Conservation (phyloP, 2,797 vertebrate genomes). For the Sebastes kiyomatsui region DNA sequence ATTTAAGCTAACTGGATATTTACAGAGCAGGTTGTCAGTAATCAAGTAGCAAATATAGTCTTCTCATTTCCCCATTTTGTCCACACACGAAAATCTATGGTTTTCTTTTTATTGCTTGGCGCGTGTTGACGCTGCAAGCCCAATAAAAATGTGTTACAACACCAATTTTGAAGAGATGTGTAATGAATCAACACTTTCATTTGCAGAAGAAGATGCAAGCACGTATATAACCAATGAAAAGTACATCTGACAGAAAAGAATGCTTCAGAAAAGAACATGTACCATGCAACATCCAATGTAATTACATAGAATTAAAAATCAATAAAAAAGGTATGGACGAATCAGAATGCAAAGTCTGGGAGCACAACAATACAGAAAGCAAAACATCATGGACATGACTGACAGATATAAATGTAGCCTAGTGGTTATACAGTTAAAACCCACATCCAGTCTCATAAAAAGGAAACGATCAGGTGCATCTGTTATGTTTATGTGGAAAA, state of each 20-base stretch:
- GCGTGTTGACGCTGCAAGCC: neutral
- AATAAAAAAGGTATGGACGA: neutral
- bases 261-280: neutral
- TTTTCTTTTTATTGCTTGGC: neutral
- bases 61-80: neutral
- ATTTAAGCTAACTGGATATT: neutral
- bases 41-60: neutral
- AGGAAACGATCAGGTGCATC: constrained; percentile 10
- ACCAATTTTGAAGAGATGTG: neutral
- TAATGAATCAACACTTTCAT: neutral
- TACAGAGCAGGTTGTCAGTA: neutral
- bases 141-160: neutral
- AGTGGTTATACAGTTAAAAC: neutral
- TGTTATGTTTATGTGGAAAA: constrained; percentile 3
- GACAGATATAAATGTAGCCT: neutral
- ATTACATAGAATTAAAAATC: neutral
- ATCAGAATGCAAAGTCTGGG: neutral
- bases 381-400: neutral
- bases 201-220: neutral
- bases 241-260: neutral
- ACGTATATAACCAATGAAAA: neutral
- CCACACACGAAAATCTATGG: neutral
- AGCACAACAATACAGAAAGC: neutral
- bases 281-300: neutral
- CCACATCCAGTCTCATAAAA: neutral